phyloP scores from a whole-genome alignment of 2,113 vertebrate species.

The Ranitomeya variabilis region DNA sequence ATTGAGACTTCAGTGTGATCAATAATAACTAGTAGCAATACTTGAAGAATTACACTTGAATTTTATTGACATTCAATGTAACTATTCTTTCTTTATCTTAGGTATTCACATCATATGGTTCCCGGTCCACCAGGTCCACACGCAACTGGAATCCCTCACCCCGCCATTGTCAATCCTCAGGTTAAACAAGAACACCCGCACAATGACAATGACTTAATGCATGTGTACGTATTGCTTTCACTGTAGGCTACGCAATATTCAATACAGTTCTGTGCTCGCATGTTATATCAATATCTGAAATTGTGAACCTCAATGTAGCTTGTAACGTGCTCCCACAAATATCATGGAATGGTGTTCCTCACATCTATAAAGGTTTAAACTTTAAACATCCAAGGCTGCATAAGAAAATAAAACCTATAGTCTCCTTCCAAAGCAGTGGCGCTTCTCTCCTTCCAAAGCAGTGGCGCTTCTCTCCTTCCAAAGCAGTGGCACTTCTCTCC shows the following conservation, averaged over 20 bases:
- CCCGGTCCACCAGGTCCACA: slow-evolving; percentile 94
- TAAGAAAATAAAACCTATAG: too few relatives aligned
- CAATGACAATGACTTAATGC: slow-evolving; percentile 92
- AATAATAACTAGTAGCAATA: not conserved
- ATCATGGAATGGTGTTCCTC: not conserved
- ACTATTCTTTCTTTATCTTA: slow-evolving; percentile 63
- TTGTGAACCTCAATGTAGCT: not conserved
- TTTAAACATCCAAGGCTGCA: too few relatives aligned
- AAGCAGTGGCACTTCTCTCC: too few relatives aligned
- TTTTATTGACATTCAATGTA: not conserved
- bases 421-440: too few relatives aligned
- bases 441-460: too few relatives aligned
- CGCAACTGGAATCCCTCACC: slow-evolving; percentile 97
- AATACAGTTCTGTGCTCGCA: not conserved
- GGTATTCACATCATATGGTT: slow-evolving; percentile 99
- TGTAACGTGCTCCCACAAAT: not conserved
- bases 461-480: too few relatives aligned
- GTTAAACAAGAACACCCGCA: slow-evolving; percentile 94
- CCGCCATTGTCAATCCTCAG: slow-evolving; percentile 97
- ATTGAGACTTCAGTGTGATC: not conserved
- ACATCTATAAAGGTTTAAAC: too few relatives aligned
- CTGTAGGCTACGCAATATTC: not conserved
- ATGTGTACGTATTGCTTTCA: slow-evolving; percentile 75
- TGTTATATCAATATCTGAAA: not conserved
- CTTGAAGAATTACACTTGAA: not conserved